Base-by-base conservation (phyloP, 2,888 invertebrate species). In the Heliconius ismenius region DNA sequence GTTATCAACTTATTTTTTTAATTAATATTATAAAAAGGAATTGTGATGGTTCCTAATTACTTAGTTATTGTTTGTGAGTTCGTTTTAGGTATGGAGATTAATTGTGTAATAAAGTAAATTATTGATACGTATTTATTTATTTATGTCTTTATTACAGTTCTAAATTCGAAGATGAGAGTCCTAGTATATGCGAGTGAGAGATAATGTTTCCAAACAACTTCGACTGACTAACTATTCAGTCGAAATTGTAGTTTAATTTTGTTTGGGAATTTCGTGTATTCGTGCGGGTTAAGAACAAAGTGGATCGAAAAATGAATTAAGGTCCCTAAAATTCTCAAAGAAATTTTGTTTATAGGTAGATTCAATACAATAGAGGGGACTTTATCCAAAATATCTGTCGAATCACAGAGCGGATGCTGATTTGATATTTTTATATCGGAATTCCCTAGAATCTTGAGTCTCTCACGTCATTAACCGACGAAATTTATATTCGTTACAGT, bases 391-490 rank as follows among this genome's bases (percentile, higher is more conserved):
- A 32, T 10, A 64, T n/a, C 9, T 64, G 21, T 10, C 21, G 32
- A 32, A 21, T 64, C 32, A 21, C 10, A 64, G 32, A 21, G 18
- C 32, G 64, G 64, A 64, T 21, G 64, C 32, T 64, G 3, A 36
- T 64, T 64, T 64, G 64, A 21, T 64, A 64, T 64, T 32, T 32
- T 64, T 64, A 36, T 63, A 63, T 64, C 4, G 11, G 32, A 64
- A 36, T 36, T 32, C 64, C 10, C 32, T 64, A 11, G 64, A 32
- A 36, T 11, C n/a, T 36, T 65, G 36, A 65, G 36, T 36, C 36
- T 65, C 36, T n/a, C 32, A 65, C 36, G n/a, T 65, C 65, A n/a
- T 74, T 67, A 67, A 58, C 63, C 24, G 18, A 67, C 18, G 65
- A 58, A 54, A 39, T 39, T 74, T 67, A 18, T 74, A 65, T 49